Base-by-base conservation (phyloP, 2,797 vertebrate species). In the Triplophysa bombifrons region DNA sequence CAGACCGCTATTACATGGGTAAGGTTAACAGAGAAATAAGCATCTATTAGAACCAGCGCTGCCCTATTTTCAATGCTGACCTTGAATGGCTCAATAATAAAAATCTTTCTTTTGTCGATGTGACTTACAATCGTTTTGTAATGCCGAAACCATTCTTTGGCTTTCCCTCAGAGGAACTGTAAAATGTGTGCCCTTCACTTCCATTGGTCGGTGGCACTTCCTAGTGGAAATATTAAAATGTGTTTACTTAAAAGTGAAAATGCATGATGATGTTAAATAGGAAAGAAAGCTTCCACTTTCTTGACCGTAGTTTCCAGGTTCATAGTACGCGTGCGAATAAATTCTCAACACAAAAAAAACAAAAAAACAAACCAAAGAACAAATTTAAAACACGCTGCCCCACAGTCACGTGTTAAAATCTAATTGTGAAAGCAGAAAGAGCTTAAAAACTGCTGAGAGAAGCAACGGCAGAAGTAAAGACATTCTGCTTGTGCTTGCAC, bases 401-500 rank as follows among this genome's bases (percentile, higher is more conserved):
- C 46, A 73, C 48, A 41, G 41, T 74, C 10, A 17, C 63, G 60
- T 34, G 9, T 72, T 72, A 65, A 41, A 79, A 80, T 80, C 66
- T 76, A 61, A 80, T 80, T 67, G 48, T 22, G 50, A 63, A 76
- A 48, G 72, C 68, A 67, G 60, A 64, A 63, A 67, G 22, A 72
- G 34, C 12, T 17, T 63, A 68, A 83, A 30, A 80, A 80, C 53
- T 55, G 73, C 82, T 83, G 73, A 83, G 74, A 68, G 68, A 77
- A 76, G 78, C 69, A 80, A 22, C 80, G 72, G 73, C 48, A 41
- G 34, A 44, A 83, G 72, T 77, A 68, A 61, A 76, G 77, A 71
- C 30, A 80, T 75, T 83, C 71, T 83, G 72, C 82, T 80, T 80
- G 74, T 61, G 74, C 77, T 66, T 80, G 82, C 82, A 83, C 46